Base-by-base conservation (phyloP, 2,113 vertebrate genomes). In the Tursiops truncatus region DNA sequence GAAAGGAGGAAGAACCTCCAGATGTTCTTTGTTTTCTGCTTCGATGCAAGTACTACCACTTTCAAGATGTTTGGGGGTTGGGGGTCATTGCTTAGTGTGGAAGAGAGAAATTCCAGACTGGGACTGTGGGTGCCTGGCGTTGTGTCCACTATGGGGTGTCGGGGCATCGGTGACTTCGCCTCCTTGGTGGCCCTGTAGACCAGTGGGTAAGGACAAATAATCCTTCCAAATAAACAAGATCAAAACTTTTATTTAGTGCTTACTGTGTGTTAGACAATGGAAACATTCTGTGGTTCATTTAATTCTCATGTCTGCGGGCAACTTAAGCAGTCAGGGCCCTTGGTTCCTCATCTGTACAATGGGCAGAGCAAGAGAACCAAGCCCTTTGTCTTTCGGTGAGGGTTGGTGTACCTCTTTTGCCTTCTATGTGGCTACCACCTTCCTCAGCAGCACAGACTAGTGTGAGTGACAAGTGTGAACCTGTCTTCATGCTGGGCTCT, bases 1-100 rank as follows among this genome's bases (percentile, higher is more conserved):
- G 81, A 97, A 86, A 68, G 94, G 94, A 97, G 70, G 97, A 96
- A 98, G 94, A 63, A 47, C 62, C 65, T 67, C 60, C 97, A 98
- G 97, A 98, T 97, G 83, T 33, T 87, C 41, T 58, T 28, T 21
- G 28, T 85, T 92, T 83, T 95, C 50, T 92, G 44, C 95, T 97
- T 96, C 83, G 23, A 41, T 91, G 79, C 93, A 91, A 95, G 71
- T 47, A 41, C 88, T 90, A 18, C 3, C 8, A 56, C 71, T 82
- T 74, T 82, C 3, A n/a, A 96, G 88, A 47, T 83, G 50, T 93
- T 70, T 84, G 71, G 18, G 53, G 89, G 94, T 10, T 74, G 15
- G 56, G 89, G 94, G 80, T 47, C 77, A 28, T 92, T 95, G 50
- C 23, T 41, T 11, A 33, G 17, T 9, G 28, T 12, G 3, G 28